Conservation (phyloP, 64 coral and sea anemone species). For the Dendrophyllia cribrosa region DNA sequence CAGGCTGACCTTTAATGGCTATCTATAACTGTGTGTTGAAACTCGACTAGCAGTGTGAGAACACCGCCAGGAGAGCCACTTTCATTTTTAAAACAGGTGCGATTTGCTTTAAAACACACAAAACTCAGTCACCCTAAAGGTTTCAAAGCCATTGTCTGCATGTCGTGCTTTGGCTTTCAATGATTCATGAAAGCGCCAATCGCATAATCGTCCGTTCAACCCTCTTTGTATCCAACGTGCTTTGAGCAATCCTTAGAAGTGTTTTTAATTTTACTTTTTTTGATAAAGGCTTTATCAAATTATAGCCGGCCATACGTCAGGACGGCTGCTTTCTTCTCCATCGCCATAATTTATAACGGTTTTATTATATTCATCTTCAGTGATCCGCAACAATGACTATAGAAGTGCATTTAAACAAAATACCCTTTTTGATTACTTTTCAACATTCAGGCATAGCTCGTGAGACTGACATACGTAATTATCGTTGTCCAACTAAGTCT, state of each 20-base stretch:
- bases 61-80: not conserved
- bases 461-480: not conserved
- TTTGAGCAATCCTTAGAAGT: not conserved
- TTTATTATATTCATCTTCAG: not conserved
- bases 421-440: constrained; percentile 8
- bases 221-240: not conserved
- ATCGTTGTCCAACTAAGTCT: not conserved
- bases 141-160: not conserved
- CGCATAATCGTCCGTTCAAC: not conserved
- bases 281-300: not conserved
- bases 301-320: not conserved
- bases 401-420: not conserved
- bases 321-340: not conserved
- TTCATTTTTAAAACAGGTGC: constrained; percentile 19
- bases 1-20: too few species aligned
- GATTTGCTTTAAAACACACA: not conserved
- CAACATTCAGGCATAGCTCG: not conserved
- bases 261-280: not conserved
- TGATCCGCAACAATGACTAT: not conserved
- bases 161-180: not conserved
- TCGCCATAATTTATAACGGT: not conserved
- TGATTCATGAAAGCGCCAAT: constrained; percentile 34
- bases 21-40: too few species aligned
- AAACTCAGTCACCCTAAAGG: not conserved
- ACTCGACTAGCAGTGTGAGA: not conserved